These are phyloP conservation scores for Ischnus inquisitorius DNA, from an alignment of 2,888 invertebrate genomes.

Conservation along the genomic window DNA sequence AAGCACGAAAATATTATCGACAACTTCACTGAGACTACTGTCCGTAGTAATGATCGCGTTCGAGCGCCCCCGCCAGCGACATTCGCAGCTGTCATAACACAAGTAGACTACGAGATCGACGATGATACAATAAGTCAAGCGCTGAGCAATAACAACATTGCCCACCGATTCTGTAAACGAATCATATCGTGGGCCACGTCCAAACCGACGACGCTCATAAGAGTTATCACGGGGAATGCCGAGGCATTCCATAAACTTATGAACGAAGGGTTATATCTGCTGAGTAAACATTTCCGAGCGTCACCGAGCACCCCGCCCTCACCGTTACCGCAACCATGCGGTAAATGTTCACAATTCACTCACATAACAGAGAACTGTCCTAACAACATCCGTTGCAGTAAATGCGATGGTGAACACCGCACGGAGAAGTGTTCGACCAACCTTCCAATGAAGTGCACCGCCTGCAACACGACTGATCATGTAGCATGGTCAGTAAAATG, in stretches of 20 bases:
- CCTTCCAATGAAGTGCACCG: no score
- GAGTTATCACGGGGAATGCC: conserved; percentile 29
- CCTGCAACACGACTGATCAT: no score
- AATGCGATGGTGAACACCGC: conserved; percentile 39
- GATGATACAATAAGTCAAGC: conserved; percentile 27
- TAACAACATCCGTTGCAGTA: conserved; percentile 20
- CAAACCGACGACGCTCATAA: conserved; percentile 40
- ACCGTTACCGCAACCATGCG: conserved; percentile 16
- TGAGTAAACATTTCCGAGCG: conserved; percentile 39
- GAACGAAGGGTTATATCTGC: conserved; percentile 36
- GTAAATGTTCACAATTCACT: conserved; percentile 7
- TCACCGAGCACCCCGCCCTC: conserved; percentile 33
- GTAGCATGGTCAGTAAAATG: no score
- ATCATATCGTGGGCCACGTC: conserved; percentile 46
- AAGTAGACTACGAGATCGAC: conserved; percentile 41
- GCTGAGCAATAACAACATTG: conserved; percentile 28
- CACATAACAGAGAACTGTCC: conserved; percentile 25
- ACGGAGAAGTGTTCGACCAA: conserved; percentile 25
- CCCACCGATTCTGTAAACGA: conserved; percentile 48
- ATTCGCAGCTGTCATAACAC: conserved; percentile 30
- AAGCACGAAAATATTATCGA: no score
- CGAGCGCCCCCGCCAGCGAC: conserved; percentile 22
- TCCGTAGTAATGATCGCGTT: not conserved
- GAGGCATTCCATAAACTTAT: no score
- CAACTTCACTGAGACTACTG: conserved; percentile 29